Base-by-base conservation (phyloP, 2,113 vertebrate species). In the Saccopteryx leptura region DNA sequence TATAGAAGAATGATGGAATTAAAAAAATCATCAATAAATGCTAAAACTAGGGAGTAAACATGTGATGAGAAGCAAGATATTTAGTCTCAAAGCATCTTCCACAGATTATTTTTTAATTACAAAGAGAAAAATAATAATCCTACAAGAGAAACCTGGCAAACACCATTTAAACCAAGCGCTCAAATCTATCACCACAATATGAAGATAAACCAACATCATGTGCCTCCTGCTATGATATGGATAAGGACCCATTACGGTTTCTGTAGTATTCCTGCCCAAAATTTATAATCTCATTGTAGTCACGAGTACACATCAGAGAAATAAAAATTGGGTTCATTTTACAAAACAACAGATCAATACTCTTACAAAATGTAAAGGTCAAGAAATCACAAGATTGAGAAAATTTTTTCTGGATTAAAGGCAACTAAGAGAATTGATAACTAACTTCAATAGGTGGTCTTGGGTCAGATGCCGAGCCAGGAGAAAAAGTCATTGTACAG, bases 281-380 rank as follows among this genome's bases (percentile, higher is more conserved):
- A 65, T 54, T n/a, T 21, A 76, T 48, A 56, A 66, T 54, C 52
- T 87, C 23, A 74, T 4, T 39, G 21, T 33, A 15, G 46, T 33
- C 48, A 72, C 11, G 19, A 91, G 50, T 18, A 65, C 76, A 69
- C 9, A 58, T 71, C 61, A 86, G 15, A 75, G n/a, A 71, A 75
- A 54, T 69, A 19, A 93, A 91, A 91, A 81, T 10, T n/a, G 66
- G 66, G 31, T 60, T 9, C 66, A 72, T 65, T 86, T 93, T 90
- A 79, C 50, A 72, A 85, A 95, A 26, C 21, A 92, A 78, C 15
- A 56, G n/a, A 52, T 10, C 31, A 21, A 65, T 61, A 31, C 10
- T 81, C 69, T 94, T 78, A 7, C 72, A 83, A 91, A 94, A 87
- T 52, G 39, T 69, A 54, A 86, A 82, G 52, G 18, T 90, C n/a